These are phyloP conservation scores for Eristalinus sepulchralis DNA, from an alignment of 2,888 invertebrate species.

Conservation along the genomic window DNA sequence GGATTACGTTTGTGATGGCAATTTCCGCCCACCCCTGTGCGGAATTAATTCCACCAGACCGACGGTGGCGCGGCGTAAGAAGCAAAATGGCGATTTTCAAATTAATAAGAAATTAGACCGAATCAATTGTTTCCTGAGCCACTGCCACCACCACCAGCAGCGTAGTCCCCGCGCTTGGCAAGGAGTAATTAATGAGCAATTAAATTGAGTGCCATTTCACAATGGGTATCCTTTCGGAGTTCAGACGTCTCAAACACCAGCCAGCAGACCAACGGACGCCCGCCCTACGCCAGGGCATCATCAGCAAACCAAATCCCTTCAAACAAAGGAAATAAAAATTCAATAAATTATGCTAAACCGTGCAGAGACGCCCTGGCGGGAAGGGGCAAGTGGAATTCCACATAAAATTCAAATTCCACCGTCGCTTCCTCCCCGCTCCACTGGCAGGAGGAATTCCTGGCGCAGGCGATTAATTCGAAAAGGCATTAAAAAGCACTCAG, in stretches of 20 bases:
- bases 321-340: slow-evolving; percentile 61
- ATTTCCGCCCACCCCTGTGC: neutral
- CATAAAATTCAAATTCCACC: slow-evolving; percentile 17
- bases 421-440: neutral
- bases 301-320: slow-evolving; percentile 11
- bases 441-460: slow-evolving; percentile 23
- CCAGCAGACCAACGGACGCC: neutral
- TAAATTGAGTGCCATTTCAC: slow-evolving; percentile 58
- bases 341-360: slow-evolving; percentile 58
- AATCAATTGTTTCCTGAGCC: slow-evolving; percentile 41
- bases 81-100: slow-evolving; percentile 38
- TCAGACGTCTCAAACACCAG: neutral
- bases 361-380: neutral
- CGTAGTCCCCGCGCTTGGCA: slow-evolving; percentile 1
- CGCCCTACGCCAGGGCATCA: neutral
- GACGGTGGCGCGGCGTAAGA: neutral
- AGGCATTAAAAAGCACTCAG: slow-evolving; percentile 64
- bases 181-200: slow-evolving; percentile 66
- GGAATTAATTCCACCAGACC: neutral
- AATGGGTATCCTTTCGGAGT: slow-evolving; percentile 39
- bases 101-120: slow-evolving; percentile 44
- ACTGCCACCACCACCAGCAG: neutral
- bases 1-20: slow-evolving; percentile 22
- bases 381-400: slow-evolving; percentile 53
- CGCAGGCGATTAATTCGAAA: slow-evolving; percentile 54